Percentiles rank a stretch among this genome's conserved stretches.
Evolutionary conservation across 2,797 vertebrate species (phyloP).

Genomic region (Merluccius polli): DNA sequence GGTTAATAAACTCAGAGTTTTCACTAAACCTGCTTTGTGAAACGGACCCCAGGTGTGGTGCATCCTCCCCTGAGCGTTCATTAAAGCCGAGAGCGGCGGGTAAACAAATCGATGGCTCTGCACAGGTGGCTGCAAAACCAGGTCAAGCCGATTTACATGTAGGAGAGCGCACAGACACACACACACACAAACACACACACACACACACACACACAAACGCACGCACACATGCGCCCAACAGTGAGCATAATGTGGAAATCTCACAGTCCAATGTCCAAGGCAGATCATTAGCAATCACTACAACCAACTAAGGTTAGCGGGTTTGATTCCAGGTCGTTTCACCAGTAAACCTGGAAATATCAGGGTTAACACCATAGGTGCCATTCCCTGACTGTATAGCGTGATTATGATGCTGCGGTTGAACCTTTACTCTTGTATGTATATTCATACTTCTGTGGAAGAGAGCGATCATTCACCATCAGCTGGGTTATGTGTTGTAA

Average conservation of each 20-base stretch:
- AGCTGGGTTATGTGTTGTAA: neutral
- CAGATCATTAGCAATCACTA: neutral
- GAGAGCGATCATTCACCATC: neutral
- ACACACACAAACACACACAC: conserved; percentile 5
- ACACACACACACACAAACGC: conserved; percentile 7
- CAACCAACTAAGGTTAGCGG: neutral
- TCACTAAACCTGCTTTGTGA: no score
- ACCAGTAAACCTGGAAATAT: neutral
- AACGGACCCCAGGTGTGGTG: neutral
- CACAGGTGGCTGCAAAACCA: neutral
- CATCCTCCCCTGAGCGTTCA: neutral
- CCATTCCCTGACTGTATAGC: neutral
- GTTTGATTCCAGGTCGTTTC: neutral
- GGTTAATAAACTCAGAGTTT: no score
- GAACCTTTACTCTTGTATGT: neutral
- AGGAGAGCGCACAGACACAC: neutral
- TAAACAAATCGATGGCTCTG: neutral
- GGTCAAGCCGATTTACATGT: neutral
- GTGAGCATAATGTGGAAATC: neutral
- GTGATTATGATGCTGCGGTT: neutral
- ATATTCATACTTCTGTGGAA: no score
- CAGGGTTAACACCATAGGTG: neutral
- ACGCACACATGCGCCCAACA: neutral
- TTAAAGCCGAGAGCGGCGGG: neutral
- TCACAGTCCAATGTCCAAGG: no score